Conservation (phyloP, 2,113 vertebrate species). For the Chaetops frenatus region DNA sequence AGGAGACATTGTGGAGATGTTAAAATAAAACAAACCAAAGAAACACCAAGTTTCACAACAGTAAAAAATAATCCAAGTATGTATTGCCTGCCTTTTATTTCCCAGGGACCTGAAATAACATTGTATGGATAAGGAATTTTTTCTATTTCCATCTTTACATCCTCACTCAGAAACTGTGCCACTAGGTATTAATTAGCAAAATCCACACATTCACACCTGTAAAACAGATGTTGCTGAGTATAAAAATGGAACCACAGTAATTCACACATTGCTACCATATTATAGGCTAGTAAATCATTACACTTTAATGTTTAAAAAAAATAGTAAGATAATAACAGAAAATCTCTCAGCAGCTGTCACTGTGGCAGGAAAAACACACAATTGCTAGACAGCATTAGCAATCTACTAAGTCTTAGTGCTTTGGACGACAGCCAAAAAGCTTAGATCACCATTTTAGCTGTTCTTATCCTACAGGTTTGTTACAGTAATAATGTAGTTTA, state of each 20-base stretch:
- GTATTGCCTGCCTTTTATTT: background rate
- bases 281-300: conserved; percentile 30
- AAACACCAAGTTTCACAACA: background rate
- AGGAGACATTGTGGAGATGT: background rate
- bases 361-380: conserved; percentile 17
- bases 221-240: conserved; percentile 46
- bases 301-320: conserved; percentile 5
- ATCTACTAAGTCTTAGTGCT: background rate
- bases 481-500: background rate
- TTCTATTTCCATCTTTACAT: background rate
- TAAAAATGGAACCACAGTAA: background rate
- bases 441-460: background rate
- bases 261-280: background rate
- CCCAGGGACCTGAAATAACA: background rate
- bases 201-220: conserved; percentile 16
- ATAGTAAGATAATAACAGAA: conserved; percentile 53
- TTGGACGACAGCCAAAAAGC: conserved; percentile 2
- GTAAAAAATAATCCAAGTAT: background rate
- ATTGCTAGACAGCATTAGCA: background rate
- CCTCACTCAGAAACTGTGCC: background rate
- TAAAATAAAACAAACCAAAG: background rate
- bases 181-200: background rate
- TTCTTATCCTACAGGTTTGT: background rate
- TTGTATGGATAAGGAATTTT: background rate
- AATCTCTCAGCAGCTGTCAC: conserved; percentile 58